phyloP scores from a whole-genome alignment of 2,888 invertebrate genomes.

The Hybos culiciformis region DNA sequence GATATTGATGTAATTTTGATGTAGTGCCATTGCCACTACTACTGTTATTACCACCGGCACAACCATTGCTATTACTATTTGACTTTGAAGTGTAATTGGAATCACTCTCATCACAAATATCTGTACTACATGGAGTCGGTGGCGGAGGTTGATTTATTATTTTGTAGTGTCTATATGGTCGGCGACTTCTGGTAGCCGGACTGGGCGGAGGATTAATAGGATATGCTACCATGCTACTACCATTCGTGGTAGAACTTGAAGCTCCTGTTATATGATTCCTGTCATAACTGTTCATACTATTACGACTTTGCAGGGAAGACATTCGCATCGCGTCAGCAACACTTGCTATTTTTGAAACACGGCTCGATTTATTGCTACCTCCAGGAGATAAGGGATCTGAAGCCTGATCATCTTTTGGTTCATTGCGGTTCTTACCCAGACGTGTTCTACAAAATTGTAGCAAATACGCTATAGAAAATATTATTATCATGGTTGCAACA shows the following conservation, averaged over 20 bases:
- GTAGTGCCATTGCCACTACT: constrained; percentile 33
- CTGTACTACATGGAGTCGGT: constrained; percentile 89
- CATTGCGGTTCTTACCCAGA: constrained; percentile 38
- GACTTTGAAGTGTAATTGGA: constrained; percentile 50
- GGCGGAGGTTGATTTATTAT: constrained; percentile 76
- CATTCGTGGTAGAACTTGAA: constrained; percentile 36
- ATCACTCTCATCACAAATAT: constrained; percentile 83
- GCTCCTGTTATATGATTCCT: constrained; percentile 56
- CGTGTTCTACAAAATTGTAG: constrained; percentile 42
- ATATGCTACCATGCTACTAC: constrained; percentile 43
- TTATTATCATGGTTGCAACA: constrained; percentile 41
- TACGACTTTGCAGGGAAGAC: constrained; percentile 49
- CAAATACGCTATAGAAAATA: constrained; percentile 39
- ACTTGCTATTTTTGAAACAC: constrained; percentile 35
- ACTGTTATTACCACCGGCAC: constrained; percentile 28
- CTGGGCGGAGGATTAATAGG: constrained; percentile 85
- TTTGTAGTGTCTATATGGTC: constrained; percentile 63
- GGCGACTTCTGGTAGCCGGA: constrained; percentile 67
- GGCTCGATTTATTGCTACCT: constrained; percentile 29
- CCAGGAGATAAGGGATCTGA: constrained; percentile 50
- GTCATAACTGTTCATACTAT: constrained; percentile 50
- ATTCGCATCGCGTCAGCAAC: constrained; percentile 45
- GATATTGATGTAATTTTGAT: constrained; percentile 37
- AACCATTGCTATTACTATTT: constrained; percentile 32
- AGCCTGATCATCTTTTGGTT: constrained; percentile 47